Conservation (phyloP, 2,797 vertebrate species). For the Telmatherina bonti region DNA sequence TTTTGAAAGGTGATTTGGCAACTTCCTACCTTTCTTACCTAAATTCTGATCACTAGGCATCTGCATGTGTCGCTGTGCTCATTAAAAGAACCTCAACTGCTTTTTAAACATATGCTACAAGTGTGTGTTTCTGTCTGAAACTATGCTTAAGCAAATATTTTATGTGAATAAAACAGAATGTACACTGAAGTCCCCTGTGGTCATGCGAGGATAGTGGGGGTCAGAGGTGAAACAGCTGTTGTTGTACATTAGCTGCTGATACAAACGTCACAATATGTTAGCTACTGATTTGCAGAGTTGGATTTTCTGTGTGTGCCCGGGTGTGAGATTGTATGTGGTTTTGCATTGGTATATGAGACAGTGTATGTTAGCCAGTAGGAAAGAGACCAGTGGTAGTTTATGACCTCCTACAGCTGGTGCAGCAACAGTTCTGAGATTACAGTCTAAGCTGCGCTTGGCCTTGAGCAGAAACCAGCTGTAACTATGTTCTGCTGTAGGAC, state of each 20-base stretch:
- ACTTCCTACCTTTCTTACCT: neutral
- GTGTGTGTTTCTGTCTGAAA: neutral
- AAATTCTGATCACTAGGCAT: neutral
- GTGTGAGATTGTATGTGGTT: constrained; percentile 7
- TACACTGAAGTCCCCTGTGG: constrained; percentile 33
- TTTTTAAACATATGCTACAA: neutral
- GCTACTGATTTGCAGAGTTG: constrained; percentile 22
- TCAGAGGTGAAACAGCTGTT: constrained; percentile 54
- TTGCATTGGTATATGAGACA: constrained; percentile 17
- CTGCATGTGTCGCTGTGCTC: neutral
- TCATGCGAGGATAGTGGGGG: constrained; percentile 58
- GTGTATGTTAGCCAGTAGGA: constrained; percentile 21
- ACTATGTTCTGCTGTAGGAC: neutral
- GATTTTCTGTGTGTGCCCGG: neutral
- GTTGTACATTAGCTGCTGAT: constrained; percentile 62
- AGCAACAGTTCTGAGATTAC: constrained; percentile 53
- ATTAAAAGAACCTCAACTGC: neutral
- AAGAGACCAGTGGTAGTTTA: constrained; percentile 25
- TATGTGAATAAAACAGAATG: constrained; percentile 17
- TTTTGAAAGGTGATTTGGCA: too few relatives aligned
- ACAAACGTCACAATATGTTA: constrained; percentile 59
- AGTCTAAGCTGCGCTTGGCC: constrained; percentile 49
- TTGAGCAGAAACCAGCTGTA: constrained; percentile 20
- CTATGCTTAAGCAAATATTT: neutral
- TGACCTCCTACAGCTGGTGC: constrained; percentile 34